Percentiles rank a stretch among this genome's conserved stretches.
Evolutionary conservation across 2,113 vertebrate species (phyloP).

Genomic region (Chamaetylas fuelleborni): DNA sequence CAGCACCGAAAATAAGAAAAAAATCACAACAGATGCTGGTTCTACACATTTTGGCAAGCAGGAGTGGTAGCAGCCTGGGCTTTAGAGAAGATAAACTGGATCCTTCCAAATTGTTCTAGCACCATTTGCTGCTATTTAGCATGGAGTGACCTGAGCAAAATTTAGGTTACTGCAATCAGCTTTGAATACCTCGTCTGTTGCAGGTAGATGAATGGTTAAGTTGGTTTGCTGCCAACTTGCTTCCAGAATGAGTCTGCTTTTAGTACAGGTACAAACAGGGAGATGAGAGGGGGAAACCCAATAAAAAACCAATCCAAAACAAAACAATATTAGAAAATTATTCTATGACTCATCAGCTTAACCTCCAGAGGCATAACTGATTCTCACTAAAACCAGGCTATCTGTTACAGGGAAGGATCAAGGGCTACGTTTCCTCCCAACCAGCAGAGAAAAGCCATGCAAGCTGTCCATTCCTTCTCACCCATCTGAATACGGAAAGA

Average conservation of each 20-base stretch:
- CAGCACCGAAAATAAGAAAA: not conserved
- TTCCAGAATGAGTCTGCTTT: not conserved
- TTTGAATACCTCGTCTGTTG: not conserved
- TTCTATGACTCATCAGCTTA: not conserved
- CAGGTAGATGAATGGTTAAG: not conserved
- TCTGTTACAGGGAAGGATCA: not conserved
- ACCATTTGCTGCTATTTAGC: not conserved
- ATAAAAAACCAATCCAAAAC: not conserved
- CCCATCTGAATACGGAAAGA: rapidly evolving
- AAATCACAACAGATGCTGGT: not conserved
- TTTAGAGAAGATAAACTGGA: not conserved
- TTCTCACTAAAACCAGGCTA: not conserved
- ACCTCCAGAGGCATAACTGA: not conserved
- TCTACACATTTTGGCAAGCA: not conserved
- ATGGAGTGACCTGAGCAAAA: not conserved
- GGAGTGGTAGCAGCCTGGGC: not conserved
- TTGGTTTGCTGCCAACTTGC: not conserved
- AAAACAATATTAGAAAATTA: not conserved
- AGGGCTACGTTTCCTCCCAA: not conserved
- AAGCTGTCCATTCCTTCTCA: not conserved
- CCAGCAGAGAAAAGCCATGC: not conserved
- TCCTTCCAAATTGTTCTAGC: not conserved
- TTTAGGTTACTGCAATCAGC: not conserved
- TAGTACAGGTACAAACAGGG: not conserved
- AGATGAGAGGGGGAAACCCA: not conserved